Base-by-base conservation (phyloP, 2,797 vertebrate genomes). In the Gallinago solitaria region DNA sequence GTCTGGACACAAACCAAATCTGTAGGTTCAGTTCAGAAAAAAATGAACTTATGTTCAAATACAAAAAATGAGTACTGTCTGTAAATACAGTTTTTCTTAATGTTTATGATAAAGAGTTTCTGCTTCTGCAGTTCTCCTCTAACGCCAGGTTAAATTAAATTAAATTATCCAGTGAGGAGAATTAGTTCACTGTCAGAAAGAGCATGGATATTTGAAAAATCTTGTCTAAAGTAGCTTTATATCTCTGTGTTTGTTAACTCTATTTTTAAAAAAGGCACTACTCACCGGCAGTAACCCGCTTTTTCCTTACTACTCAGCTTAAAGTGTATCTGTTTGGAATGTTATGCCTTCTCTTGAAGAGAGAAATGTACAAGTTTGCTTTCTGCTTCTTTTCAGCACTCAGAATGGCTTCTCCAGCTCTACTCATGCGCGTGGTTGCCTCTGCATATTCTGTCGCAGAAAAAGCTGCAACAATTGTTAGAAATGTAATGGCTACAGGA, bases 351-450 rank as follows among this genome's bases (percentile, higher is more conserved):
- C 67, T 79, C 9, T 23, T 45, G 14, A 63, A 61, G 25, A 79
- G 8, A 76, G 33, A 32, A 65, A 69, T 8, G 39, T 48, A 41
- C 33, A 89, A 17, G 7, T 23, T 87, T 71, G 48, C 14, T 63
- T 64, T 91, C 50, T 15, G 14, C 92, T 93, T 83, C 68, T 71
- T 96, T 83, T 50, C 80, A 98, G 94, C 68, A 27, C 41, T 85
- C n/a, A 75, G 18, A 20, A 99, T 99, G 99, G 98, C 99, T 70
- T 98, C 97, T 92, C 98, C 98, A 90, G 97, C 98, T 16, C 95
- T 99, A 63, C 75, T 99, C 17, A 98, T 99, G 98, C 98, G 99
- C 14, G 96, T 99, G 92, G 97, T 99, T 60, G 99, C 99, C 65
- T 99, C 99, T 0, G 98, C 99, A 1, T 98, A 98, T 85, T 94